These are phyloP conservation scores for Epirrita christyi DNA, from an alignment of 2,888 invertebrate species.

Conservation along the genomic window DNA sequence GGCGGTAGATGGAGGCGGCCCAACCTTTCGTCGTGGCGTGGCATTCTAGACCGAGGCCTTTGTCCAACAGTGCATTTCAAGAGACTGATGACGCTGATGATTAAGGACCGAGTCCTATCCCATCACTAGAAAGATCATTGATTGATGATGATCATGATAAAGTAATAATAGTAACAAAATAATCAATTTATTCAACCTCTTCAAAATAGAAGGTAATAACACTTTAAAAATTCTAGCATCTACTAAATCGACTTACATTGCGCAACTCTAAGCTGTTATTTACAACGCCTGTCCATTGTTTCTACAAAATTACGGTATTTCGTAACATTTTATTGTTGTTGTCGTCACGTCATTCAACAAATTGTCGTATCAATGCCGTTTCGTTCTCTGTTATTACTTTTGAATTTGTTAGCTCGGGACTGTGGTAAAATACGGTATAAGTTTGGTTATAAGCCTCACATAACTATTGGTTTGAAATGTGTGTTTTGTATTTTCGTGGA, in stretches of 20 bases:
- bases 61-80: too few relatives aligned
- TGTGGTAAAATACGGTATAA: neutral
- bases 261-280: constrained; percentile 36
- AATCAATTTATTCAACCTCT: too few relatives aligned
- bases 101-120: too few relatives aligned
- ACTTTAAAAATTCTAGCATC: neutral
- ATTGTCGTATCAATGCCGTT: constrained; percentile 46
- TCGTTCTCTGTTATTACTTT: constrained; percentile 32
- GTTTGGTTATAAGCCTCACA: constrained; percentile 5
- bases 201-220: too few relatives aligned
- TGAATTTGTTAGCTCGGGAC: constrained; percentile 3
- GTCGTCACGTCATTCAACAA: constrained; percentile 43
- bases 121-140: too few relatives aligned
- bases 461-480: neutral
- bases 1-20: too few relatives aligned
- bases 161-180: too few relatives aligned
- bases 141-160: too few relatives aligned
- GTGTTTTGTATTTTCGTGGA: neutral
- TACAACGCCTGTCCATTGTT: constrained; percentile 57
- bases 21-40: too few relatives aligned
- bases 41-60: too few relatives aligned
- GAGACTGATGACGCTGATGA: too few relatives aligned
- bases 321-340: constrained; percentile 46
- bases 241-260: constrained; percentile 10
- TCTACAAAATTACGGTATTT: constrained; percentile 50